Percentiles rank a stretch among this genome's conserved stretches.
Evolutionary conservation across 2,797 vertebrate genomes (phyloP).

Genomic region (Tangara arthus): DNA sequence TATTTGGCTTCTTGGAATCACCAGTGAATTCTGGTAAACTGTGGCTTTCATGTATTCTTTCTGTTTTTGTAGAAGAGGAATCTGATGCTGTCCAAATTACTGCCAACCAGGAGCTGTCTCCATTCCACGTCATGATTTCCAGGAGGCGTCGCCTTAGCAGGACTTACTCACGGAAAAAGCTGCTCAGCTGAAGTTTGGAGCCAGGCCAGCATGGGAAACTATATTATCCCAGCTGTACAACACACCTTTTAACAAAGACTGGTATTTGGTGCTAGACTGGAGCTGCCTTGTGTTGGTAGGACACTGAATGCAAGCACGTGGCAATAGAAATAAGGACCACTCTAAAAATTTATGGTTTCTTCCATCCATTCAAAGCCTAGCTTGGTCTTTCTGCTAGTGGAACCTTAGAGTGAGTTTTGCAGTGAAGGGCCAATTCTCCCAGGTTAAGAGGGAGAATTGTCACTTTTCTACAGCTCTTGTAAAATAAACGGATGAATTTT

Average conservation of each 20-base stretch:
- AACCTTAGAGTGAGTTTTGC: background rate
- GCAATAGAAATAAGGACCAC: background rate
- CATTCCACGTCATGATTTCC: slow-evolving; percentile 63
- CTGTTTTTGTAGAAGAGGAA: slow-evolving; percentile 46
- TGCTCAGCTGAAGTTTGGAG: slow-evolving; percentile 71
- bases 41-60: background rate
- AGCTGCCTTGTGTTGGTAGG: background rate
- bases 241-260: background rate
- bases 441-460: background rate
- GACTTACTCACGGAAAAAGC: slow-evolving; percentile 86
- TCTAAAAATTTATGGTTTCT: background rate
- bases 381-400: background rate
- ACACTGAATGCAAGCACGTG: background rate
- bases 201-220: background rate
- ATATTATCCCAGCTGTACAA: background rate
- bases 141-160: slow-evolving; percentile 64
- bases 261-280: background rate
- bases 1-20: background rate
- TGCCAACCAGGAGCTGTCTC: slow-evolving; percentile 71
- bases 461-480: slow-evolving; percentile 8
- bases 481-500: slow-evolving; percentile 59
- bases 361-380: background rate
- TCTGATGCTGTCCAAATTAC: background rate
- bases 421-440: background rate
- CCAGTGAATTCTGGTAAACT: background rate